A percentile compares a stretch with the other conserved stretches of the same genome.
Evolutionary conservation across 2,113 vertebrate genomes (phyloP).

Genomic region (Prinia subflava): DNA sequence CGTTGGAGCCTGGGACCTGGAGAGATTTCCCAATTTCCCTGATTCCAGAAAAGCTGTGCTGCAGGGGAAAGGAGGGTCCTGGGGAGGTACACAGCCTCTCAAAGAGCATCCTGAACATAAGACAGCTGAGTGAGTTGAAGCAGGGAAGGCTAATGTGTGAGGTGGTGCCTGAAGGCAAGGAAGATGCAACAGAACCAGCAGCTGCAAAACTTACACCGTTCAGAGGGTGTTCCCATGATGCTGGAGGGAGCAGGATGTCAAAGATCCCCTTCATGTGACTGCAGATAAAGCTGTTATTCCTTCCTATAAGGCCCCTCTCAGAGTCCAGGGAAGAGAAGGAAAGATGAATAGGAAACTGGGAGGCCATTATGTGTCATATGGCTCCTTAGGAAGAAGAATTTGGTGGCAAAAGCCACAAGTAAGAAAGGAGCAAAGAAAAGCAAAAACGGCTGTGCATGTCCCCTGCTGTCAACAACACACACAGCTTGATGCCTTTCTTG

Average conservation of each 20-base stretch:
- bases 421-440: neutral
- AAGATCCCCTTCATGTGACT: neutral
- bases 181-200: neutral
- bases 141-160: neutral
- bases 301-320: neutral
- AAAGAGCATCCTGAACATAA: neutral
- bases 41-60: neutral
- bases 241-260: neutral
- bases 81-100: neutral
- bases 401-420: neutral
- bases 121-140: neutral
- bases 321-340: neutral
- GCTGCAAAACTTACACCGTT: neutral
- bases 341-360: neutral
- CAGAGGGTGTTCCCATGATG: neutral
- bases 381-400: neutral
- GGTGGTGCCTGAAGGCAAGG: neutral
- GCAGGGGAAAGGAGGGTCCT: neutral
- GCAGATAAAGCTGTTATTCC: neutral
- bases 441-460: neutral
- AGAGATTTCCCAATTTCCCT: neutral
- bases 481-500: neutral
- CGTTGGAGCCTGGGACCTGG: neutral
- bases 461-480: neutral
- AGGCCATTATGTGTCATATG: neutral